Evolutionary conservation across 2,113 vertebrate genomes (phyloP).

Genomic region (Rafetus swinhoei): DNA sequence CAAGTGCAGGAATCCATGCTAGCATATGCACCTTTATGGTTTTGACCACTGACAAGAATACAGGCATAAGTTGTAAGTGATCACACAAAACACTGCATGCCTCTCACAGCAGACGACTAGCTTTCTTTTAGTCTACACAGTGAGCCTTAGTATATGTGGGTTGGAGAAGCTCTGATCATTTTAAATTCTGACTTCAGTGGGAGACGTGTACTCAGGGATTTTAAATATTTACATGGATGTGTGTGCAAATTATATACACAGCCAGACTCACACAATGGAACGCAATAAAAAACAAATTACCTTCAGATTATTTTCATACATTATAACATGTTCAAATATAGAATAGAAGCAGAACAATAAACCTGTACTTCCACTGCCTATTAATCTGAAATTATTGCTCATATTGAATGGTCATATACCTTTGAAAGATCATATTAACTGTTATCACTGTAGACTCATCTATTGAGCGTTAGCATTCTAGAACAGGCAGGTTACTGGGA

Average conservation of each 20-base stretch:
- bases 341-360: neutral
- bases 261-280: neutral
- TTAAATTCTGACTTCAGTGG: neutral
- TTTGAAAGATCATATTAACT: neutral
- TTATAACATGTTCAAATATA: neutral
- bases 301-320: neutral
- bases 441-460: neutral
- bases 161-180: neutral
- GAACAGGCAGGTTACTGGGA: neutral
- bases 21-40: neutral
- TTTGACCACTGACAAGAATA: conserved; percentile 5
- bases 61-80: neutral
- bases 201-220: neutral
- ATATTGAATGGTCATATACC: conserved; percentile 18
- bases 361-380: neutral
- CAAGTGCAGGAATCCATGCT: neutral
- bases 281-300: neutral
- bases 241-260: neutral
- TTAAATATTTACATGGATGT: neutral
- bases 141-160: neutral
- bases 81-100: neutral
- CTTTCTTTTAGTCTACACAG: neutral
- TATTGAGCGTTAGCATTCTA: neutral
- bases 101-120: neutral
- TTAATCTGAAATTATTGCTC: conserved; percentile 1